Percentiles rank a stretch among this genome's conserved stretches.
Evolutionary conservation across 2,888 invertebrate genomes (phyloP).

Genomic region (Pomacea canaliculata): DNA sequence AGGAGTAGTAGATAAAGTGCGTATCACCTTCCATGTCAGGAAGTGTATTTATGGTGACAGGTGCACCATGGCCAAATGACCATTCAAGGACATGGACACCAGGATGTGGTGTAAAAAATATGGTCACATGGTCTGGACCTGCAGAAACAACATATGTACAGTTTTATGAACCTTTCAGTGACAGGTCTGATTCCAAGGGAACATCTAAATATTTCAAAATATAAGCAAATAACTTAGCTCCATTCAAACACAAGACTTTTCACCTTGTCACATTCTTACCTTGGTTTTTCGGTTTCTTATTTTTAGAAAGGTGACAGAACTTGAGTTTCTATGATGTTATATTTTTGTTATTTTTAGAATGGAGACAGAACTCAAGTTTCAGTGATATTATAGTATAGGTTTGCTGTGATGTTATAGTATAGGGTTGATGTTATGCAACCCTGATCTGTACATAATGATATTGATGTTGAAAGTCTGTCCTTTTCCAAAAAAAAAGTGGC

Average conservation of each 20-base stretch:
- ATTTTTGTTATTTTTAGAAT: too few relatives aligned
- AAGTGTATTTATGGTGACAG: slow-evolving; percentile 73
- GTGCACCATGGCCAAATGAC: slow-evolving; percentile 74
- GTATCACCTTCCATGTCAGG: slow-evolving; percentile 75
- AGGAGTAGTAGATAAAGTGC: slow-evolving; percentile 80
- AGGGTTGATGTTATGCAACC: too few relatives aligned
- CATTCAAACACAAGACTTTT: too few relatives aligned
- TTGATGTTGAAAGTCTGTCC: neutral
- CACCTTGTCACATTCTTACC: too few relatives aligned
- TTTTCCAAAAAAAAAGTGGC: neutral
- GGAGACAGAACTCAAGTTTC: too few relatives aligned
- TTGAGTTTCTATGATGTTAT: too few relatives aligned
- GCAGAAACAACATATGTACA: slow-evolving; percentile 35
- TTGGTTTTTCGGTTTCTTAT: too few relatives aligned
- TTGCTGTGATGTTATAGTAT: too few relatives aligned
- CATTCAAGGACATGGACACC: slow-evolving; percentile 74
- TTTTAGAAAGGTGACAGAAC: too few relatives aligned
- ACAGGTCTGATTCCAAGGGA: neutral
- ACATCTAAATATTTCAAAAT: neutral
- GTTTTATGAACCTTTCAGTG: neutral
- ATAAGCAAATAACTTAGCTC: neutral
- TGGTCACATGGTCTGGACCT: slow-evolving; percentile 80
- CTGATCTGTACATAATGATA: neutral
- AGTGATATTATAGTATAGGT: too few relatives aligned
- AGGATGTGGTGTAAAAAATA: slow-evolving; percentile 76